phyloP scores from a whole-genome alignment of 2,797 vertebrate species.

The Psittacula derbiana region DNA sequence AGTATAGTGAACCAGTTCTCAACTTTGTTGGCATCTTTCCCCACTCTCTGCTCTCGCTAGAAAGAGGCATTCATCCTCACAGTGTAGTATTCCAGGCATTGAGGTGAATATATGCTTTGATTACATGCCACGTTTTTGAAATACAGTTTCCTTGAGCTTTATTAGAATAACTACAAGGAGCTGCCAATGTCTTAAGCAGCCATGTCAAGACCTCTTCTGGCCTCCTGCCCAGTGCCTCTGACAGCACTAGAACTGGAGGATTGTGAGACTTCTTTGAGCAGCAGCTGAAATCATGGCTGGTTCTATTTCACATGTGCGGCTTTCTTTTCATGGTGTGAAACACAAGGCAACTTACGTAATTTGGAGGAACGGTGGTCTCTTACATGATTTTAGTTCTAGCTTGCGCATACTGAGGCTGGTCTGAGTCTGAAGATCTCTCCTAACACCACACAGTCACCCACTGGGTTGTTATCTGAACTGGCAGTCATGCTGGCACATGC shows the following conservation, averaged over 20 bases:
- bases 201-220: not conserved
- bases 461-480: not conserved
- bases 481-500: not conserved
- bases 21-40: constrained; percentile 15
- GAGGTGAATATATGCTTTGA: not conserved
- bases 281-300: not conserved
- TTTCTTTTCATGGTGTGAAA: not conserved
- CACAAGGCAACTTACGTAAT: not conserved
- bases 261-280: not conserved
- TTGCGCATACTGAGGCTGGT: not conserved
- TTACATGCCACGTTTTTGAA: constrained; percentile 6
- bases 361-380: not conserved
- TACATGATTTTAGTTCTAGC: not conserved
- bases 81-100: not conserved
- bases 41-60: not conserved
- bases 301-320: not conserved
- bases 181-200: not conserved
- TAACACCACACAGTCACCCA: not conserved
- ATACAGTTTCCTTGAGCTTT: not conserved
- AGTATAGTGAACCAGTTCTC: not conserved
- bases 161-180: not conserved
- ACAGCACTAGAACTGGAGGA: not conserved
- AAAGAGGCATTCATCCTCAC: not conserved
- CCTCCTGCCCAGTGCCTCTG: not conserved
- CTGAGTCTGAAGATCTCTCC: not conserved